Conservation (phyloP, 2,888 invertebrate genomes). For the Caenorhabditis becei region DNA sequence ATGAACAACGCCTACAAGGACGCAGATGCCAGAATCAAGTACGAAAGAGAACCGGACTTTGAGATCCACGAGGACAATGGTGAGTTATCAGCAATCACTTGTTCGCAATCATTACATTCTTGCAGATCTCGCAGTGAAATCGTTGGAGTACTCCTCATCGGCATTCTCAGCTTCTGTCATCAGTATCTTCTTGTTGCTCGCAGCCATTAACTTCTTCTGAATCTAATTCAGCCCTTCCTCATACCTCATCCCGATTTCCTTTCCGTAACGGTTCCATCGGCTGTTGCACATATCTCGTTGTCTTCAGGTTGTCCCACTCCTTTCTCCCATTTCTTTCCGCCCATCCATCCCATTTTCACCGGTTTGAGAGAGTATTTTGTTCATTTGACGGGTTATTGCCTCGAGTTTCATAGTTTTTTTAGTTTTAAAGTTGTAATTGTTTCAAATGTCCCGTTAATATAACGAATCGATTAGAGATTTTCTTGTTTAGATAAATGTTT, state of each 20-base stretch:
- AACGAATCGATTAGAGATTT: conserved; percentile 6
- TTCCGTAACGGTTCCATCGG: conserved; percentile 6
- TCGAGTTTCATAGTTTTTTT: conserved; percentile 33
- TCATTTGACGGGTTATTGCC: conserved; percentile 34
- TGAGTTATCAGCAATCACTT: conserved; percentile 3
- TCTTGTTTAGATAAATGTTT: conserved; percentile 2
- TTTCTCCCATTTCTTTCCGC: conserved; percentile 8
- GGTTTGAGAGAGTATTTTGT: conserved; percentile 33
- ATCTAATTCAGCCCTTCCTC: not conserved
- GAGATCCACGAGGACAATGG: conserved; percentile 58
- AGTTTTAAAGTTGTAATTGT: conserved; percentile 15
- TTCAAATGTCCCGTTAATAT: not conserved
- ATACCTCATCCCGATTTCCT: not conserved
- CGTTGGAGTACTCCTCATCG: conserved; percentile 58
- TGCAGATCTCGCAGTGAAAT: conserved; percentile 49
- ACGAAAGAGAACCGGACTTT: conserved; percentile 56
- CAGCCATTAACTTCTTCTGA: not conserved
- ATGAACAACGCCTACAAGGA: conserved; percentile 43
- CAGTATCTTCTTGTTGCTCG: not conserved
- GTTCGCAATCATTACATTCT: conserved; percentile 14
- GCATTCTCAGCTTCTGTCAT: not conserved
- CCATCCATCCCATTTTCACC: conserved; percentile 22
- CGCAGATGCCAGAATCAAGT: conserved; percentile 29
- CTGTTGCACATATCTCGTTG: conserved; percentile 33
- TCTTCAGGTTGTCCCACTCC: conserved; percentile 41